Evolutionary conservation across 92 coral and sea anemone species (phyloP).

Genomic region (Epizoanthus ramosus): DNA sequence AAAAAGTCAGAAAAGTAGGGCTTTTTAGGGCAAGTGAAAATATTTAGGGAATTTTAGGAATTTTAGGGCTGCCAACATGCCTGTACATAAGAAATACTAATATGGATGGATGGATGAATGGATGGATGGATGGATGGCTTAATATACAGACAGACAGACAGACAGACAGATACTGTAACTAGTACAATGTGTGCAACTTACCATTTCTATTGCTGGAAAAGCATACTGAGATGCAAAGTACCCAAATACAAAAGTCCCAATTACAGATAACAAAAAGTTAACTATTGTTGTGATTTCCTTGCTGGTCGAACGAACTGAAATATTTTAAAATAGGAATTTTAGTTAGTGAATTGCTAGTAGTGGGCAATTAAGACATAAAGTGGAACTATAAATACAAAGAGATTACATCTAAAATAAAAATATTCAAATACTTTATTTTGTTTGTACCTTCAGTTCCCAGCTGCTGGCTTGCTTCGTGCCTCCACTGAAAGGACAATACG

Average conservation of each 20-base stretch:
- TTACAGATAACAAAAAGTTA: constrained; percentile 77
- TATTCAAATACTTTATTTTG: background rate
- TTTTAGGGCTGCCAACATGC: no score
- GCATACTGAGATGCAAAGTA: constrained; percentile 88
- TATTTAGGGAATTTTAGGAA: no score
- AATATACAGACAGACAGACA: no score
- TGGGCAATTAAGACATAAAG: background rate
- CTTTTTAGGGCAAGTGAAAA: no score
- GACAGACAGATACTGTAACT: background rate
- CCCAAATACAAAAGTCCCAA: constrained; percentile 90
- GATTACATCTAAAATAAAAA: background rate
- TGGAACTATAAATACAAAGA: background rate
- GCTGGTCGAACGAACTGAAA: constrained; percentile 83
- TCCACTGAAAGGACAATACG: constrained; percentile 19
- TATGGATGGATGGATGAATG: no score
- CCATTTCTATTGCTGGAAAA: constrained; percentile 76
- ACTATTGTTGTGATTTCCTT: constrained; percentile 79
- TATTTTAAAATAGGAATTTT: background rate
- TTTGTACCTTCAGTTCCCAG: constrained; percentile 61
- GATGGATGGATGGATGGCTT: no score
- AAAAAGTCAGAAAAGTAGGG: no score
- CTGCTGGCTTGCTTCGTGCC: constrained; percentile 40
- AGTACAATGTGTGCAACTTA: constrained; percentile 34
- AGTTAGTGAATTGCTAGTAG: no score
- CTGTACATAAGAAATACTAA: no score